Evolutionary conservation across 2,888 invertebrate species (phyloP).

Genomic region (Oithona nana): DNA sequence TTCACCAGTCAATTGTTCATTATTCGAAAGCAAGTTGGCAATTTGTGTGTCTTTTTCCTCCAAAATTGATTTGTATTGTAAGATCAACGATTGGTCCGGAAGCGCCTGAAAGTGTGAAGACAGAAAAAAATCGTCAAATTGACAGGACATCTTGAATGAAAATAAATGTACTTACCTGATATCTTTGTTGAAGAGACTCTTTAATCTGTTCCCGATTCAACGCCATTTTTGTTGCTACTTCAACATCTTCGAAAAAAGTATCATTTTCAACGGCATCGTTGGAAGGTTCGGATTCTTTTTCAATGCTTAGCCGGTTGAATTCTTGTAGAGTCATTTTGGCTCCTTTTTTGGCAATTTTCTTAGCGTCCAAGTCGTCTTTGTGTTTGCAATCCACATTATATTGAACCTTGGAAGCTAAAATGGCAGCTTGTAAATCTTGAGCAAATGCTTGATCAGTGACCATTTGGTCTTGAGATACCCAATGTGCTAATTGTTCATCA

Average conservation of each 20-base stretch:
- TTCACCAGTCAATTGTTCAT: not conserved
- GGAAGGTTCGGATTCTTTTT: not conserved
- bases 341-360: not conserved
- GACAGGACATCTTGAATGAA: too few relatives aligned
- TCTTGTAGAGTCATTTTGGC: not conserved
- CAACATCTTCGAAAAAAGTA: not conserved
- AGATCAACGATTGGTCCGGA: not conserved
- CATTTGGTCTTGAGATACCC: not conserved
- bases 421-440: not conserved
- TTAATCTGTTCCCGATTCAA: not conserved
- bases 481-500: not conserved
- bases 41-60: not conserved
- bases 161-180: not conserved
- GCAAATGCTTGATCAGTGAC: not conserved
- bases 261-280: not conserved
- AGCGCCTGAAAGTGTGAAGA: too few relatives aligned
- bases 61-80: not conserved
- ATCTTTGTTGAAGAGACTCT: not conserved
- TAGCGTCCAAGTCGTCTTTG: not conserved
- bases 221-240: not conserved
- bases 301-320: not conserved
- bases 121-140: too few relatives aligned
- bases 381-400: not conserved
- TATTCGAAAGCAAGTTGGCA: not conserved
- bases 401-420: not conserved